Percentiles rank a stretch among this genome's conserved stretches.
Conservation (phyloP, 2,113 vertebrate species). For the Gnathonemus longibarbis region DNA sequence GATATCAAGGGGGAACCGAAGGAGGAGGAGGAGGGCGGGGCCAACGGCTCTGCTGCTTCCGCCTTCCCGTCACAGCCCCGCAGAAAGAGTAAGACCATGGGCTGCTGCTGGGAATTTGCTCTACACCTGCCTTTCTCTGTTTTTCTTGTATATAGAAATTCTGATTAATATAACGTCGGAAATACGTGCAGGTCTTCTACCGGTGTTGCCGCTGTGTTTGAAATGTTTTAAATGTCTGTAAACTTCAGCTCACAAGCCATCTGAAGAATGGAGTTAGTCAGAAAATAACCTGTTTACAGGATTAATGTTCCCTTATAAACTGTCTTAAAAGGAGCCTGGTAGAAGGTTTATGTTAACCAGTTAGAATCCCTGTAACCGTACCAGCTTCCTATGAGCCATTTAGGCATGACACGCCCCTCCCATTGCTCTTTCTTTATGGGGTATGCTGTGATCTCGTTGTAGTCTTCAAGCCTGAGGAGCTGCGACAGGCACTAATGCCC, state of each 20-base stretch:
- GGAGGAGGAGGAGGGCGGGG: conserved; percentile 78
- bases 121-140: background rate
- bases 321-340: background rate
- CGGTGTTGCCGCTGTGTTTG: background rate
- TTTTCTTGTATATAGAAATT: background rate
- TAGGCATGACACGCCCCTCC: background rate
- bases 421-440: background rate
- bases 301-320: background rate
- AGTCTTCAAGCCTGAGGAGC: conserved; percentile 97
- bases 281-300: background rate
- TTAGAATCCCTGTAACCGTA: background rate
- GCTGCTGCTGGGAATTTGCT: background rate
- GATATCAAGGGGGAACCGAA: conserved; percentile 77
- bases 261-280: background rate
- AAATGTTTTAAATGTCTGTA: background rate
- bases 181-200: background rate
- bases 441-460: background rate
- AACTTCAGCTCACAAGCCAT: background rate
- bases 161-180: background rate
- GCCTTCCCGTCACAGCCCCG: conserved; percentile 74
- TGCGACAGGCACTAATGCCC: conserved; percentile 95
- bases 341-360: background rate
- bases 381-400: background rate
- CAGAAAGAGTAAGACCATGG: conserved; percentile 71
- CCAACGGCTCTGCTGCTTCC: conserved; percentile 66